These are phyloP conservation scores for Propsilocerus akamusi DNA, from an alignment of 1,140 invertebrate species.

Conservation along the genomic window DNA sequence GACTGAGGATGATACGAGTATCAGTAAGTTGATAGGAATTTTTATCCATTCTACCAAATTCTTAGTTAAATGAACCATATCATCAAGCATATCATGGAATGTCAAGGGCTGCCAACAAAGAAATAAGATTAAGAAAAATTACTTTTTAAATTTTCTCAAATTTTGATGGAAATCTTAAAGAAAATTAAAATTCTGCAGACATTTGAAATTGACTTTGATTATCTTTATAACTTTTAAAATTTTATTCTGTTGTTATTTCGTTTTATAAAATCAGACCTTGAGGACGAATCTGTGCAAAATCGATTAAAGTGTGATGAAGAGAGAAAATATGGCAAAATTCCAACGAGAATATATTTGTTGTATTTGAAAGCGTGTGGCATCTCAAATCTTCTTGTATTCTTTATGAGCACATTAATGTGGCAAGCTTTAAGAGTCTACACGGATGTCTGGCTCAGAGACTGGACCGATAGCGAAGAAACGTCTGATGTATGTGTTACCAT, in stretches of 20 bases:
- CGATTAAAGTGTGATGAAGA: slow-evolving; percentile 27
- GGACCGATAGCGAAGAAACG: slow-evolving; percentile 25
- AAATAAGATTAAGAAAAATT: neutral
- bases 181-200: no score
- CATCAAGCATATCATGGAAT: neutral
- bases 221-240: slow-evolving; percentile 8
- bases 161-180: neutral
- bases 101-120: neutral
- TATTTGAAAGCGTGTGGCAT: slow-evolving; percentile 43
- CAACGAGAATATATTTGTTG: slow-evolving; percentile 34
- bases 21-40: slow-evolving; percentile 11
- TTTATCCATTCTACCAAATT: no score
- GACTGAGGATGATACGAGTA: slow-evolving; percentile 24
- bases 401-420: slow-evolving; percentile 33
- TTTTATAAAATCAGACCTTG: slow-evolving; percentile 5
- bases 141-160: neutral
- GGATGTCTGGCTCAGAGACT: slow-evolving; percentile 42
- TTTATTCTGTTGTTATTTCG: slow-evolving; percentile 16
- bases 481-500: slow-evolving; percentile 3
- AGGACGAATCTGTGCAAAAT: slow-evolving; percentile 13
- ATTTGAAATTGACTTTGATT: no score
- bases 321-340: slow-evolving; percentile 40
- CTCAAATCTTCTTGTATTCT: slow-evolving; percentile 29
- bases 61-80: no score
- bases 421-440: slow-evolving; percentile 36